phyloP scores from a whole-genome alignment of 2,888 invertebrate genomes.

The Eurytoma californica region DNA sequence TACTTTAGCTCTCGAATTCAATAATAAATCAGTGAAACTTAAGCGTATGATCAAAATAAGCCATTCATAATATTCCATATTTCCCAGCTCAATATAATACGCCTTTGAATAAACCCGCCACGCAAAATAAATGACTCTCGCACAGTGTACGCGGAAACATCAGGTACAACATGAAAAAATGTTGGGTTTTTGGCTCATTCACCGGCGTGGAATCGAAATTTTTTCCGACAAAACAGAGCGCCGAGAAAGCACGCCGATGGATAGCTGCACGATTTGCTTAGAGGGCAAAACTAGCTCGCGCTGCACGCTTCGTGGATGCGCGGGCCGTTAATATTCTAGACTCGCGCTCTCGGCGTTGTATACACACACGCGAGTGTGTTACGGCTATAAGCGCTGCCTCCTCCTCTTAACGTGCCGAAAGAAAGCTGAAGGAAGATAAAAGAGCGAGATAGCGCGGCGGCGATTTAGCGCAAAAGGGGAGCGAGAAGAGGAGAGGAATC shows the following conservation, averaged over 20 bases:
- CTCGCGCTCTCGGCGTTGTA: not conserved
- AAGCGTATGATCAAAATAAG: too few relatives aligned
- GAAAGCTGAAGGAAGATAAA: constrained; percentile 41
- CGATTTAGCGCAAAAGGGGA: constrained; percentile 45
- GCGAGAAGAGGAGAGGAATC: constrained; percentile 35
- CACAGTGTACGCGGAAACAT: too few relatives aligned
- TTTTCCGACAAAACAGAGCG: not conserved
- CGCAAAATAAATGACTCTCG: too few relatives aligned
- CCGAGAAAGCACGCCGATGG: not conserved
- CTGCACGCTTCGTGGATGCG: constrained; percentile 14
- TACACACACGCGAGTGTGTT: not conserved
- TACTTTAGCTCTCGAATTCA: too few relatives aligned
- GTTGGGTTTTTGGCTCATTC: too few relatives aligned
- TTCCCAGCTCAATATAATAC: too few relatives aligned
- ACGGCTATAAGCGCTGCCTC: not conserved
- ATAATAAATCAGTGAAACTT: too few relatives aligned
- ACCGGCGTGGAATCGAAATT: not conserved
- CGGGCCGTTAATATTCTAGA: constrained; percentile 30
- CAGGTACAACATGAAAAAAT: too few relatives aligned
- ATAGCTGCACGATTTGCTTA: constrained; percentile 32
- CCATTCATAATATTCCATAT: too few relatives aligned
- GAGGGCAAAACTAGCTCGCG: constrained; percentile 14
- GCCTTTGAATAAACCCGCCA: too few relatives aligned
- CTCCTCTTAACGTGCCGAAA: constrained; percentile 35
- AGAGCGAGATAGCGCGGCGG: constrained; percentile 23